Evolutionary conservation across 2,113 vertebrate genomes (phyloP).

Genomic region (Lanius collurio): DNA sequence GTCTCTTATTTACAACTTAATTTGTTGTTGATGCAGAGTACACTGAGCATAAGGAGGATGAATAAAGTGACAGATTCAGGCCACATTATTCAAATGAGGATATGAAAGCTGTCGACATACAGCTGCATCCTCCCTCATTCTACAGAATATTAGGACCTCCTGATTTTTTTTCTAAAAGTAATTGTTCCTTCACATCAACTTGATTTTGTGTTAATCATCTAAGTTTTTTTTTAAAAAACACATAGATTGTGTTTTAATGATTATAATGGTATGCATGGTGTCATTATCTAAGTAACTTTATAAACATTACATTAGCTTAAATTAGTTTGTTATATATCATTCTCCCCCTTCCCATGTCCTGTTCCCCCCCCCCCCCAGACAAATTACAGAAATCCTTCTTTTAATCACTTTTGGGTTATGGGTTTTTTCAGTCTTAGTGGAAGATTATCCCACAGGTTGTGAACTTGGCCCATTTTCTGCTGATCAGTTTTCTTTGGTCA

Average conservation of each 20-base stretch:
- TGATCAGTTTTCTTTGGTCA: slow-evolving; percentile 18
- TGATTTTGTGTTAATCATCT: slow-evolving; percentile 77
- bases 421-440: background rate
- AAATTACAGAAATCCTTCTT: slow-evolving; percentile 50
- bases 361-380: background rate
- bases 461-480: slow-evolving; percentile 31
- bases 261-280: slow-evolving; percentile 68
- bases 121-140: slow-evolving; percentile 87
- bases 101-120: slow-evolving; percentile 89
- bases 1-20: slow-evolving; percentile 97
- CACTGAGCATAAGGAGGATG: slow-evolving; percentile 93
- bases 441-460: background rate
- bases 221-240: slow-evolving; percentile 52
- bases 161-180: slow-evolving; percentile 72
- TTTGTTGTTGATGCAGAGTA: slow-evolving; percentile 91
- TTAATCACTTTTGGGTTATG: slow-evolving; percentile 39
- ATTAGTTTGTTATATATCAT: slow-evolving; percentile 62
- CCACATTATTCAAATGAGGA: slow-evolving; percentile 99
- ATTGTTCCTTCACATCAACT: slow-evolving; percentile 77
- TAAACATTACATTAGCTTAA: slow-evolving; percentile 77
- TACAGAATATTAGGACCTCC: slow-evolving; percentile 87
- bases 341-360: no score
- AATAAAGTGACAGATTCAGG: slow-evolving; percentile 96
- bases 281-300: slow-evolving; percentile 74
- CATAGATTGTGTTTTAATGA: slow-evolving; percentile 76